Base-by-base conservation (phyloP, 2,888 invertebrate genomes). In the Dolichopus griseipennis region DNA sequence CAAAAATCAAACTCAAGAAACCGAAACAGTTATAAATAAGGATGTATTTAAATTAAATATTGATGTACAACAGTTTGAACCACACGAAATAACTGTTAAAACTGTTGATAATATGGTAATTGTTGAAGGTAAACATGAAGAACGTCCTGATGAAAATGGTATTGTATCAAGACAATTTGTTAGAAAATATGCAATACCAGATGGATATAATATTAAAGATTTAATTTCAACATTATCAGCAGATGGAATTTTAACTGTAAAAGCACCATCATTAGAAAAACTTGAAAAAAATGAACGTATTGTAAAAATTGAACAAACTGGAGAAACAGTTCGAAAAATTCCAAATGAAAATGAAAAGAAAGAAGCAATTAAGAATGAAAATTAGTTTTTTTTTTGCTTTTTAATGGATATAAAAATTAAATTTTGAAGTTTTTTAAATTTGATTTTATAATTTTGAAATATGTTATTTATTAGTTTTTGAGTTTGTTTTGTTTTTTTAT, bases 41-140 rank as follows among this genome's bases (percentile, higher is more conserved):
- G 86, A 89, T 74, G 87, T 88, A 70, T 89, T 88, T 71, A 88
- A 88, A 76, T 88, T 89, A 12, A 86, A 85, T 74, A 81, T 92
- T 73, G 92, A 92, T 76, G 90, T 92, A 0, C 86, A 89, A 75
- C 90, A 92, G 73, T 93, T 92, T 75, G 82, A 85, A n/a, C 92
- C 92, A 0, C 86, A 88, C 20, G 92, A 93, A 78, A 87, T 93
- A 61, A 84, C 85, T 10, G 91, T 93, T 22, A 92, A 91, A 78
- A 90, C 90, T 0, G 84, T 89, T 0, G 91, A 90, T 9, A 87
- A 88, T 72, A 85, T 84, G 68, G 85, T 93, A 33, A 84, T 88
- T 66, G 84, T 91, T n/a, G 90, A 92, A 78, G 92, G 90, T 0
- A 90, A 88, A 76, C 92, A 90, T 76, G 90, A 91, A 74, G 87